Percentiles rank a stretch among this genome's conserved stretches.
phyloP scores from a whole-genome alignment of 2,113 vertebrate species.

The Lasiurus cinereus region DNA sequence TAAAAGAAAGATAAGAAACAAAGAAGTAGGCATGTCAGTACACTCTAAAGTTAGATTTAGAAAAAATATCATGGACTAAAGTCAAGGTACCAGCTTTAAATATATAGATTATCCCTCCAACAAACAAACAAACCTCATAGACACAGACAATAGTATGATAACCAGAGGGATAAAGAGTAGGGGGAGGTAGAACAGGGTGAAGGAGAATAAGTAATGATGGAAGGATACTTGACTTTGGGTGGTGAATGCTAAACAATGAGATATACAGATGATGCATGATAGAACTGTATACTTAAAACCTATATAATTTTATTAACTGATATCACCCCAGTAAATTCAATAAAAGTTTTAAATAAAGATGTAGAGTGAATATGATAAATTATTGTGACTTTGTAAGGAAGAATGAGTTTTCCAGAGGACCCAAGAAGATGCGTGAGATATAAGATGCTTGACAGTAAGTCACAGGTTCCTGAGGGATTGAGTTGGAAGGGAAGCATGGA shows the following conservation, averaged over 20 bases:
- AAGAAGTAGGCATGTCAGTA: not conserved
- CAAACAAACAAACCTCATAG: not conserved
- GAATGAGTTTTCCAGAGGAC: not conserved
- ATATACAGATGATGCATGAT: not conserved
- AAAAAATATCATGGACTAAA: not conserved
- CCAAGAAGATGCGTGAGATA: not conserved
- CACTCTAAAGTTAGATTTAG: not conserved
- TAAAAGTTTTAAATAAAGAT: not conserved
- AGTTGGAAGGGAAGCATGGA: not conserved
- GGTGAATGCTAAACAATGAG: not conserved
- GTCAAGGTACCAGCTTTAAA: not conserved
- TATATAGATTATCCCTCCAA: not conserved
- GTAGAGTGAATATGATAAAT: not conserved
- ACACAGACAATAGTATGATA: not conserved
- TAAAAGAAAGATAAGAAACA: too few species aligned
- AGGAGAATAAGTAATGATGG: not conserved
- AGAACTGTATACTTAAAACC: not conserved
- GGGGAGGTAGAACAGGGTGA: not conserved
- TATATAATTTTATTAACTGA: not conserved
- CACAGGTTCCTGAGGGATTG: not conserved
- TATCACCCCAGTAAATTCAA: not conserved
- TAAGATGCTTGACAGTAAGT: not conserved
- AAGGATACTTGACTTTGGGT: not conserved
- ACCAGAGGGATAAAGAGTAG: not conserved
- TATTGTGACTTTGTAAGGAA: not conserved